A percentile compares a stretch with the other conserved stretches of the same genome.
Evolutionary conservation across 2,113 vertebrate genomes (phyloP).

Genomic region (Odobenus rosmarus): DNA sequence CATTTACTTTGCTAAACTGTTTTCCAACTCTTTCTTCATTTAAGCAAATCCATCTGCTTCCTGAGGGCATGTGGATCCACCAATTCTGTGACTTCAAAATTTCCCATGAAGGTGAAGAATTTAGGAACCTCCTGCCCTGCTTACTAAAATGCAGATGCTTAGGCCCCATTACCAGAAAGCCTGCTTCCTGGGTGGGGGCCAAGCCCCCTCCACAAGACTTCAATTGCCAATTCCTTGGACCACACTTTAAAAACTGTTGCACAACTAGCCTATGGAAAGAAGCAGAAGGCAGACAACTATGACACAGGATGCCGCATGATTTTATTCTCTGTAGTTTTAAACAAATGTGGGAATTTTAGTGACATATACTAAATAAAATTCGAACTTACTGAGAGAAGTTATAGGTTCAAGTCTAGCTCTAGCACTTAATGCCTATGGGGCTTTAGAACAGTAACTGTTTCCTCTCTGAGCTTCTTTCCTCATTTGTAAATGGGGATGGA

Average conservation of each 20-base stretch:
- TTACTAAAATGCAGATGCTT: not conserved
- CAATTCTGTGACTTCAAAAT: not conserved
- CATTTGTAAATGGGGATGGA: not conserved
- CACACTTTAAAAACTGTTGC: not conserved
- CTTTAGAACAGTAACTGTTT: not conserved
- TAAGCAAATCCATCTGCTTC: not conserved
- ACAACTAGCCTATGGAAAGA: too few species aligned
- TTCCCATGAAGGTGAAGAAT: not conserved
- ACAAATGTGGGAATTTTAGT: not conserved
- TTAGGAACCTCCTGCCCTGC: not conserved
- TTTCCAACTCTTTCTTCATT: not conserved
- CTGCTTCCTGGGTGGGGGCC: not conserved
- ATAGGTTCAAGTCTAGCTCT: not conserved
- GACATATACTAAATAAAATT: not conserved
- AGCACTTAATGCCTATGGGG: not conserved
- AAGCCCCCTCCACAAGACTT: not conserved
- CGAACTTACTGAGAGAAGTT: not conserved
- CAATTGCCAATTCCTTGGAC: not conserved
- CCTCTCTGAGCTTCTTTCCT: not conserved
- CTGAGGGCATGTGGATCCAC: not conserved
- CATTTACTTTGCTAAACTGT: not conserved
- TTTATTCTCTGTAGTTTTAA: not conserved
- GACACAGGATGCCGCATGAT: not conserved
- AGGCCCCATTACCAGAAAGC: not conserved
- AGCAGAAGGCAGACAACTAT: not conserved